These are phyloP conservation scores for Acropternis orthonyx DNA, from an alignment of 2,797 vertebrate species.

Conservation along the genomic window DNA sequence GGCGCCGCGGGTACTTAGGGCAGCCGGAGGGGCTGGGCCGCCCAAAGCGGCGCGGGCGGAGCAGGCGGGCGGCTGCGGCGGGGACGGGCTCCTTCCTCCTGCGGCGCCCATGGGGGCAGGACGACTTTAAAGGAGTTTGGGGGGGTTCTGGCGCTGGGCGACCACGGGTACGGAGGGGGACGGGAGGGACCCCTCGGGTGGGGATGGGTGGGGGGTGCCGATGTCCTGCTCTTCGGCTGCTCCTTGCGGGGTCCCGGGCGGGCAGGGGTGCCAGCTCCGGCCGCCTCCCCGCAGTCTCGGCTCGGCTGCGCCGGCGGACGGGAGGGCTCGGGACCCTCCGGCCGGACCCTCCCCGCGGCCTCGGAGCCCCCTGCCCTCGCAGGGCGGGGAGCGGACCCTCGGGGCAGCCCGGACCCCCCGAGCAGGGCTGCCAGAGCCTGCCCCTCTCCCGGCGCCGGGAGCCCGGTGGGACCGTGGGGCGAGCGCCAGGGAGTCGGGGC, in stretches of 20 bases:
- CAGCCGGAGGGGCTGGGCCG: not conserved
- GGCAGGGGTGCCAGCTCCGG: not conserved
- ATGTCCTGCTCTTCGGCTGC: not conserved
- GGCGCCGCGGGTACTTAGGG: constrained; percentile 59
- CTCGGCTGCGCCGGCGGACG: not conserved
- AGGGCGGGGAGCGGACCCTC: not conserved
- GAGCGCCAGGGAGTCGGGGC: not conserved
- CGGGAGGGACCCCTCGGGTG: not conserved
- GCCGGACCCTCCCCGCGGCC: not conserved
- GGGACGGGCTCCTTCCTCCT: not conserved
- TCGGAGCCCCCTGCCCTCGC: not conserved
- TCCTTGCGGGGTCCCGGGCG: not conserved
- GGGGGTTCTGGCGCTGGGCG: constrained; percentile 66
- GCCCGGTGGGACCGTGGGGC: not conserved
- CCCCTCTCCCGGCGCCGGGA: not conserved
- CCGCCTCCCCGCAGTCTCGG: not conserved
- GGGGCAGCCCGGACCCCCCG: not conserved
- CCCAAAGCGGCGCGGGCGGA: constrained; percentile 4
- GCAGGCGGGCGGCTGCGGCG: not conserved
- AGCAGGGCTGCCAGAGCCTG: not conserved
- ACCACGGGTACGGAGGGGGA: constrained; percentile 69
- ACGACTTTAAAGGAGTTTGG: constrained; percentile 79
- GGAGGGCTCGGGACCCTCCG: not conserved
- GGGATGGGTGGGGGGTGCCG: not conserved
- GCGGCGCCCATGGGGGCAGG: constrained; percentile 75